Base-by-base conservation (phyloP, 2,797 vertebrate genomes). In the Tapirus indicus region DNA sequence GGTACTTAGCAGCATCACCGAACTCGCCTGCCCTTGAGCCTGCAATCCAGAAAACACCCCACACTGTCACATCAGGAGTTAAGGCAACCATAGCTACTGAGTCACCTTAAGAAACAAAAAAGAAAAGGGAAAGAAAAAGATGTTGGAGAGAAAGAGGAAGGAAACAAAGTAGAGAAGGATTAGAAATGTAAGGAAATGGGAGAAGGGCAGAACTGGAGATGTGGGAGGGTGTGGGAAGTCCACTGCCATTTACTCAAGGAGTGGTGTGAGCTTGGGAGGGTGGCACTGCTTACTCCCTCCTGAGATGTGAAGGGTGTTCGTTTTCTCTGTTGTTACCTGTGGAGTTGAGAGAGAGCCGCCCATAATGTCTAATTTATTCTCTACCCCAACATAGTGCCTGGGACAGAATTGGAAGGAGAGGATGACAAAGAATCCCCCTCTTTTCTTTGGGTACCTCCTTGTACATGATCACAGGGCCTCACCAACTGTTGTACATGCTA, bases 181-280 rank as follows among this genome's bases (percentile, higher is more conserved):
- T 47, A 49, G 20, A 64, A 54, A 18, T 58, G 54, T 9, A 6
- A 62, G 32, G 77, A 88, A n/a, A 44, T 18, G 64, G 38, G 77
- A 41, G 13, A n/a, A 16, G 11, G 44, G 25, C 2, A 14, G 38
- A 68, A 35, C 32, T 21, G 12, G 25, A 54, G 47, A 41, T 44
- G 20, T 54, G 29, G 29, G 29, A 20, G 64, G 11, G n/a, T 5
- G 2, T 11, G 49, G 58, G 7, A 58, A 29, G 49, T 49, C 20
- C 8, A 29, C 20, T 0, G 1, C 7, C 29, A 21, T 21, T 56
- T 62, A 44, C 29, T 41, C 4, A 7, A 0, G 7, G 32, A 20
- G 23, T 12, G 11, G 12, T 29, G 20, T 62, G 41, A 44, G 47
- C 62, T 68, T 79, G 32, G 35, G 56, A 35, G 54, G 18, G 13